Conservation (phyloP, 2,113 vertebrate genomes). For the Sapayoa aenigma region DNA sequence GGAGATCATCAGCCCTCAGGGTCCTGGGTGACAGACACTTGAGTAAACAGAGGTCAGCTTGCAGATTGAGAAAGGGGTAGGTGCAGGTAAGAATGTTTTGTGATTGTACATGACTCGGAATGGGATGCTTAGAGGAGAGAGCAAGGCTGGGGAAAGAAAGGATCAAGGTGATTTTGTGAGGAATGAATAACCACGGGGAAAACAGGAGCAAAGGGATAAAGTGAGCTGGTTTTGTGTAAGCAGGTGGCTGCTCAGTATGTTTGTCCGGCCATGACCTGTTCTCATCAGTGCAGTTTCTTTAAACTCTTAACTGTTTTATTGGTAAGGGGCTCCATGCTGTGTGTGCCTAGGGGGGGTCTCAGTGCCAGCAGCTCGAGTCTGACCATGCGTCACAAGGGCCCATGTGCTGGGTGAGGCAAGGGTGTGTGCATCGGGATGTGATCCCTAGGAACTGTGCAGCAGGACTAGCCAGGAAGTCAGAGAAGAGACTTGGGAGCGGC, state of each 20-base stretch:
- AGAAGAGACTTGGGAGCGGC: not conserved
- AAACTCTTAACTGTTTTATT: not conserved
- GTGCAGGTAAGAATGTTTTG: not conserved
- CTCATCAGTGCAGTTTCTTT: not conserved
- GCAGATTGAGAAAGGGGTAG: not conserved
- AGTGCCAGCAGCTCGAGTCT: not conserved
- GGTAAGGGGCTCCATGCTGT: not conserved
- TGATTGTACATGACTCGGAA: not conserved
- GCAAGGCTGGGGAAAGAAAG: not conserved
- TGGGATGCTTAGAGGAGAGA: not conserved
- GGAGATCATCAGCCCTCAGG: not conserved
- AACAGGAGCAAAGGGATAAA: not conserved
- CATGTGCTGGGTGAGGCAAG: fast-evolving
- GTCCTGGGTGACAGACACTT: not conserved
- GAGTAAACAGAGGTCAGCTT: not conserved
- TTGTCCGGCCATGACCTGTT: not conserved
- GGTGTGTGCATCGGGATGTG: fast-evolving
- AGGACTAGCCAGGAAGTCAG: too few relatives aligned
- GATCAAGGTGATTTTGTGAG: not conserved
- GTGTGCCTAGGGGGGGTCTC: not conserved
- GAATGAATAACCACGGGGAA: not conserved
- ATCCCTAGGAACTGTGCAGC: fast-evolving
- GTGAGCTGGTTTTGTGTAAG: not conserved
- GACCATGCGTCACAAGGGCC: not conserved
- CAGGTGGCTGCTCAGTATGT: not conserved